Base-by-base conservation (phyloP, 1,140 invertebrate genomes). In the Solenopsis invicta region DNA sequence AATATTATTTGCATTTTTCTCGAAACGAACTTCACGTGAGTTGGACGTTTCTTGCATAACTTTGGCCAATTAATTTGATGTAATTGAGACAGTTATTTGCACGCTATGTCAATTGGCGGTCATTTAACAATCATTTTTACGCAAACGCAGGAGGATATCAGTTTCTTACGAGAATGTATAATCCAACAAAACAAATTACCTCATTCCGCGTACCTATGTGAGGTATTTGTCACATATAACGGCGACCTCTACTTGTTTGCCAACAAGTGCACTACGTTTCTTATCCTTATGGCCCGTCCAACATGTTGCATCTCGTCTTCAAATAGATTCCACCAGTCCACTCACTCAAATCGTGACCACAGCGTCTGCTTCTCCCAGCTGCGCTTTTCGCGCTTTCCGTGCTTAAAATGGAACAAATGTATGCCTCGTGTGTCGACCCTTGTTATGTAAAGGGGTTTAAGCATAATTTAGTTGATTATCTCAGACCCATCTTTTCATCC, bases 251-350 rank as follows among this genome's bases (percentile, higher is more conserved):
- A 81, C 88, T 91, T 91, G 90, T 91, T 91, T 91, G 90, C 85
- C 90, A 91, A 91, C 88, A 91, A 91, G 89, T 81, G 69, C 86
- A 64, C 75, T 81, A 67, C 86, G 81, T 87, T 89, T 91, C 85
- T 90, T 89, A 91, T 91, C 90, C 90, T 91, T 91, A 89, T 86
- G 87, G 56, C 93, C 86, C 93, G 91, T 94, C 90, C 92, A 92
- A 88, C 91, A 93, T 89, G 93, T 93, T 92, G 93, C 92, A 92
- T 90, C 90, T 88, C 78, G 56, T 90, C 90, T 91, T 91, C 90
- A 90, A 93, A 95, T 95, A 94, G 94, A 95, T 78, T 77, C 71
- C 62, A 69, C 85, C 72, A 24, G 34, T 24, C 62, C 64, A 69
- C 62, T 80, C 77, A 69, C 64, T 54, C 50, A 71, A 41, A 71